These are phyloP conservation scores for Leptinotarsa undecemlineata DNA, from an alignment of 1,140 invertebrate species.

Conservation along the genomic window DNA sequence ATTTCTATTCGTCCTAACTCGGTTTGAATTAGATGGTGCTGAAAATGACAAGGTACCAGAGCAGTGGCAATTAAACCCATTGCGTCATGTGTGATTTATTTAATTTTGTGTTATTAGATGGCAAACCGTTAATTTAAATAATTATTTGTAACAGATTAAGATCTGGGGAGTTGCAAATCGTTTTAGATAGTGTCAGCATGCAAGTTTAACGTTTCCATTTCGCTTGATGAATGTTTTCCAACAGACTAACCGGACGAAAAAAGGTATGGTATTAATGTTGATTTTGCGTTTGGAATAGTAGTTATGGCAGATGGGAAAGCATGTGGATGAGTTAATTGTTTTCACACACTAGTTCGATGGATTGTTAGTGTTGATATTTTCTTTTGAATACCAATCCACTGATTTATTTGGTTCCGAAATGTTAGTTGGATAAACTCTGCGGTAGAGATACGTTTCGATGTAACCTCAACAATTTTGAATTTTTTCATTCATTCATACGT, in stretches of 20 bases:
- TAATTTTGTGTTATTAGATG: slow-evolving; percentile 8
- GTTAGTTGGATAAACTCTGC: too few species aligned
- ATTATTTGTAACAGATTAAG: slow-evolving; percentile 6
- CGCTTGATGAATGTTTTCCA: slow-evolving; percentile 2
- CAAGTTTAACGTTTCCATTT: slow-evolving; percentile 6
- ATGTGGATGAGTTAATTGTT: not conserved
- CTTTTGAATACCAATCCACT: too few species aligned
- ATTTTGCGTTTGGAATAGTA: not conserved
- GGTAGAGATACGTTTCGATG: too few species aligned
- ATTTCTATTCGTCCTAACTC: not conserved
- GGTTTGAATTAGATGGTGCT: slow-evolving; percentile 2
- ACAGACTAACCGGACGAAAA: not conserved
- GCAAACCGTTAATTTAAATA: slow-evolving; percentile 6
- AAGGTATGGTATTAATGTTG: not conserved
- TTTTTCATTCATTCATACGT: too few species aligned
- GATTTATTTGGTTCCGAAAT: too few species aligned
- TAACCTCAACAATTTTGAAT: too few species aligned
- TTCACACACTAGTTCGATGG: not conserved
- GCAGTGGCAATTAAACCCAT: not conserved
- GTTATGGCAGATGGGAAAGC: not conserved
- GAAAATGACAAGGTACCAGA: not conserved
- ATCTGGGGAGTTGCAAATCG: slow-evolving; percentile 7
- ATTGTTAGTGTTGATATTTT: too few species aligned
- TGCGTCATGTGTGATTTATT: slow-evolving; percentile 4
- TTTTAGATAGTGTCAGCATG: slow-evolving; percentile 2